Evolutionary conservation across 2,113 vertebrate species (phyloP), one percentile per base, ranked within the genome.

Genomic region (Hypocryptadius cinnamomeus): DNA sequence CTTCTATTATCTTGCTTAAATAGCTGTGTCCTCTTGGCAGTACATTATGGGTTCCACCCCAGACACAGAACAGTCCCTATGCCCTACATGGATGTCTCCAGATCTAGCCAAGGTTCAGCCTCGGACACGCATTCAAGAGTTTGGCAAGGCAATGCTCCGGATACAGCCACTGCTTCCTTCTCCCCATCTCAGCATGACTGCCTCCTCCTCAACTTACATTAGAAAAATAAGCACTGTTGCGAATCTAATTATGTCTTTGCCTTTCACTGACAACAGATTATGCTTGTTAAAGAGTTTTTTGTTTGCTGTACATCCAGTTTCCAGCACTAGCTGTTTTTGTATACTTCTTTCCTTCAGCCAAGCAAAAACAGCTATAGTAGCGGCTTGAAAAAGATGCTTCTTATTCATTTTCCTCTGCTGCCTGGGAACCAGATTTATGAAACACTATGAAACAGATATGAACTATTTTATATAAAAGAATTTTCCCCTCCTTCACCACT

Each of bases 391-490:
- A 79, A 92, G 45, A 5, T 1, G 4, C 10, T 79, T 82, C 50
- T 83, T 79, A 92, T 76, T 97, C n/a, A 93, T 94, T 96, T 93
- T 94, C 60, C 27, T 94, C 24, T 59, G 56, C 45, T 91, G 85
- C 63, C 80, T 94, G 50, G 68, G 87, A 96, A 92, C 53, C 56
- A 93, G 82, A 95, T 94, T 93, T 94, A 94, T 93, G 79, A 90
- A 94, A 90, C 35, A 47, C 68, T 68, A 28, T 72, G 88, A 91
- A 96, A 94, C 40, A 88, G 87, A 83, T 91, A 92, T 45, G 30
- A 96, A 93, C 42, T 85, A 93, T 92, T 97, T 95, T 93, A 93
- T 87, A 83, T 89, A 92, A 93, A 89, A 91, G 56, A 93, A 50
- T 73, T 82, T 66, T 66, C 35, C 63, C n/a, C 39, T 89, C 66